Percentiles rank a stretch among this genome's conserved stretches.
Evolutionary conservation across 2,113 vertebrate species (phyloP).

Genomic region (Crotalus tigris): DNA sequence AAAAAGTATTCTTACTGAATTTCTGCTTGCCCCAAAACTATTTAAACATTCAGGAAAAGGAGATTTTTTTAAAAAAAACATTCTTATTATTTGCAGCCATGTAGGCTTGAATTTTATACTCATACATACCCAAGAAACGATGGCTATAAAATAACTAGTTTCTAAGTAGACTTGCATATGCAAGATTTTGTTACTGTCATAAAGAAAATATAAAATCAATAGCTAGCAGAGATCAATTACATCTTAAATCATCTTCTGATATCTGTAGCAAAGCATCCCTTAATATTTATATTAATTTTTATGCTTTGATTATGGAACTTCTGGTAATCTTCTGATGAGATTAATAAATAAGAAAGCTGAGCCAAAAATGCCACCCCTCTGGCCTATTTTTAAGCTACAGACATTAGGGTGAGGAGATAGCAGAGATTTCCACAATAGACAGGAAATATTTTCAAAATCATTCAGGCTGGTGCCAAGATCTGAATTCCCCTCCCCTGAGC

Average conservation of each 20-base stretch:
- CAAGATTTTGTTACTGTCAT: background rate
- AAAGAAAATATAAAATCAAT: background rate
- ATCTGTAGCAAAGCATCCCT: background rate
- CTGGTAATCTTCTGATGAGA: background rate
- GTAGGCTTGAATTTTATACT: background rate
- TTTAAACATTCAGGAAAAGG: background rate
- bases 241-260: background rate
- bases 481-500: too few species aligned
- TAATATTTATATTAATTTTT: background rate
- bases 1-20: background rate
- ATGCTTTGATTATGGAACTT: background rate
- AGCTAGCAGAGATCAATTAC: background rate
- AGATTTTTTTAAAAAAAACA: background rate
- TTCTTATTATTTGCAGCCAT: background rate
- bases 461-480: too few species aligned
- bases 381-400: background rate
- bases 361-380: background rate
- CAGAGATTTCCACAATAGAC: background rate
- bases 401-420: background rate
- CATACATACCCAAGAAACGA: background rate
- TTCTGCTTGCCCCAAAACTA: background rate
- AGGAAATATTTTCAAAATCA: background rate
- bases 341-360: background rate
- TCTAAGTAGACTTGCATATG: background rate
- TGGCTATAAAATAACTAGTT: background rate